These are phyloP conservation scores for Dascillus cervinus DNA, from an alignment of 2,888 invertebrate species.

Conservation along the genomic window DNA sequence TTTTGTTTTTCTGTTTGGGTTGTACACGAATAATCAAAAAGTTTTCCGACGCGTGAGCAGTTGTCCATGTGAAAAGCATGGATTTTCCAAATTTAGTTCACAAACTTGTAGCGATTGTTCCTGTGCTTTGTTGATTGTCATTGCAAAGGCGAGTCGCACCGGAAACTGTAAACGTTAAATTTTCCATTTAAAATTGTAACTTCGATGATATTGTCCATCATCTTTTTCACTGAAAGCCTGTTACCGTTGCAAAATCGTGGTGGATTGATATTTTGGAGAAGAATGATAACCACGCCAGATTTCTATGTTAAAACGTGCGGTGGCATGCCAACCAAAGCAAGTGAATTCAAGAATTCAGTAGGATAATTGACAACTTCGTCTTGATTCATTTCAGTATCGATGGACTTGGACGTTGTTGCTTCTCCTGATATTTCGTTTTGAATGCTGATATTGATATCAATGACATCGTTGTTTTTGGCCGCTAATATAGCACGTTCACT, in stretches of 20 bases:
- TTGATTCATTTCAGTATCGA: no score
- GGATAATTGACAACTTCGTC: no score
- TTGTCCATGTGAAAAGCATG: conserved; percentile 23
- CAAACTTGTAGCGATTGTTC: conserved; percentile 21
- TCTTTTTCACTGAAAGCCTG: conserved; percentile 2
- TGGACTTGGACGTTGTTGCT: conserved; percentile 5
- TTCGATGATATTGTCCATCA: no score
- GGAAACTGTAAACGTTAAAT: conserved; percentile 2
- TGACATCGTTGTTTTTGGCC: conserved; percentile 27
- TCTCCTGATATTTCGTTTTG: conserved; percentile 5
- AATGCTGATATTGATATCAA: conserved; percentile 10
- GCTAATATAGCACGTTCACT: conserved; percentile 29
- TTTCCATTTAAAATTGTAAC: conserved; percentile 2
- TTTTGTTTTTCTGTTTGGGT: conserved; percentile 10
- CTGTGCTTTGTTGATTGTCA: conserved; percentile 28
- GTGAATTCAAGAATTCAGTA: conserved; percentile 18
- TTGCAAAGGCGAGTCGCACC: conserved; percentile 18
- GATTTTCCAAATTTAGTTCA: conserved; percentile 20
- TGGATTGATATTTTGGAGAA: no score
- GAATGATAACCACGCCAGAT: no score
- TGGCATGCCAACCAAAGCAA: conserved; percentile 12
- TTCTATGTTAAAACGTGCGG: conserved; percentile 16
- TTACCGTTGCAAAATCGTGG: no score
- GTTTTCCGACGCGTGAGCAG: conserved; percentile 15
- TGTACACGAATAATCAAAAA: conserved; percentile 11